Evolutionary conservation across 92 coral and sea anemone genomes (phyloP).

Genomic region (Epizoanthus fatuus): DNA sequence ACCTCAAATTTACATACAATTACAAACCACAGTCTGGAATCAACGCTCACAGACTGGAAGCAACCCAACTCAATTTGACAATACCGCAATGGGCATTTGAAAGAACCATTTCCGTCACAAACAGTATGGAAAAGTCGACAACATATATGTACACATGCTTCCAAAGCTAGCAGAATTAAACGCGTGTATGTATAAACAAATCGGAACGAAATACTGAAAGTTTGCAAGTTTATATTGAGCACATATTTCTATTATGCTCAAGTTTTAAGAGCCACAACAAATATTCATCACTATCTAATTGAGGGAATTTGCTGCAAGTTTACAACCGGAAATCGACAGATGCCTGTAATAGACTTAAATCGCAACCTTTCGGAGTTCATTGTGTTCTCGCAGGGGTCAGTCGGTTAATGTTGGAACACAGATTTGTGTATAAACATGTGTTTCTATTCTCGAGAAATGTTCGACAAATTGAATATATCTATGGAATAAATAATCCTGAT

Average conservation of each 20-base stretch:
- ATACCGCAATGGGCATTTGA: background rate
- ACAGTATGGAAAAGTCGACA: background rate
- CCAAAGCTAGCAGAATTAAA: background rate
- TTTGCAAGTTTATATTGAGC: background rate
- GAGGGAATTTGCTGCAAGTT: constrained; percentile 25
- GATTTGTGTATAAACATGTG: constrained; percentile 24
- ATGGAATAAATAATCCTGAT: background rate
- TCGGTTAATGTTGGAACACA: constrained; percentile 27
- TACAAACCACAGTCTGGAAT: constrained; percentile 6
- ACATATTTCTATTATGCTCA: background rate
- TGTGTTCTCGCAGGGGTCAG: constrained; percentile 16
- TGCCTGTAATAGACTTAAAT: constrained; percentile 7
- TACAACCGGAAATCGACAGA: constrained; percentile 35
- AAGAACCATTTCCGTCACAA: constrained; percentile 20
- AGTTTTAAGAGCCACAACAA: constrained; percentile 11
- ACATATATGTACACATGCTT: too few species aligned
- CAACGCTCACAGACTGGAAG: background rate
- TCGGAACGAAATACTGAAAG: background rate
- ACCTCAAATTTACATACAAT: constrained; percentile 5
- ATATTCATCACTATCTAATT: constrained; percentile 18
- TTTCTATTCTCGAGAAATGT: constrained; percentile 9
- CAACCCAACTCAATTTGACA: background rate
- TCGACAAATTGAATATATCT: background rate
- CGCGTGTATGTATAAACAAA: background rate
- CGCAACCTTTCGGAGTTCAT: background rate